These are phyloP conservation scores for Macrosteles quadrilineatus DNA, from an alignment of 1,140 invertebrate genomes.

Conservation along the genomic window DNA sequence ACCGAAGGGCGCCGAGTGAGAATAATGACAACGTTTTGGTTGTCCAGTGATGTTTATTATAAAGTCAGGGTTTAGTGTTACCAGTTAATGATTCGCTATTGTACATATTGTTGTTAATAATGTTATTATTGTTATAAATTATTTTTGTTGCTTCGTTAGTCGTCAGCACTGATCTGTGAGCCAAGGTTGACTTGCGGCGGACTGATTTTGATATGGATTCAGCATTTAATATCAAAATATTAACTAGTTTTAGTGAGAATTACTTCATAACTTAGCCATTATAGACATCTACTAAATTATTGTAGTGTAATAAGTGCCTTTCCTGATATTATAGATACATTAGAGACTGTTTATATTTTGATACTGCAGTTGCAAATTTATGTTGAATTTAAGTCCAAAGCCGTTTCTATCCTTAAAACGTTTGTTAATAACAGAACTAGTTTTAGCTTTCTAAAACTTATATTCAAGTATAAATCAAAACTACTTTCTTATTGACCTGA, in stretches of 20 bases:
- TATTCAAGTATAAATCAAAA: too few relatives aligned
- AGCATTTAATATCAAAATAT: background rate
- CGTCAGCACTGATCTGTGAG: background rate
- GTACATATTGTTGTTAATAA: conserved; percentile 26
- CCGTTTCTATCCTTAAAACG: too few relatives aligned
- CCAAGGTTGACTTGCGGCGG: background rate
- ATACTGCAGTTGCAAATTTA: conserved; percentile 1
- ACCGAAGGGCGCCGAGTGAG: background rate
- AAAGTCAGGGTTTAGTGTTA: conserved; percentile 33
- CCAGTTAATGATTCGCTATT: conserved; percentile 10
- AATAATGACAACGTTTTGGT: conserved; percentile 13
- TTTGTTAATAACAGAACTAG: too few relatives aligned
- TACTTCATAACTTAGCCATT: background rate
- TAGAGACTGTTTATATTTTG: conserved; percentile 21
- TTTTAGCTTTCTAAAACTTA: too few relatives aligned
- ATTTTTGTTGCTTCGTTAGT: conserved; percentile 7
- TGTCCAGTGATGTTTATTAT: conserved; percentile 28
- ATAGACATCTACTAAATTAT: too few relatives aligned
- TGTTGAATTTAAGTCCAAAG: conserved; percentile 4
- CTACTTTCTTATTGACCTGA: too few relatives aligned
- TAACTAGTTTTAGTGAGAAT: conserved; percentile 1
- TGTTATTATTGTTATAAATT: conserved; percentile 23
- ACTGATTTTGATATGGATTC: background rate
- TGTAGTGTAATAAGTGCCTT: conserved; percentile 15
- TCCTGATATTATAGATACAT: conserved; percentile 24